Evolutionary conservation across 2,888 invertebrate species (phyloP).

Genomic region (Tethea ocularis): DNA sequence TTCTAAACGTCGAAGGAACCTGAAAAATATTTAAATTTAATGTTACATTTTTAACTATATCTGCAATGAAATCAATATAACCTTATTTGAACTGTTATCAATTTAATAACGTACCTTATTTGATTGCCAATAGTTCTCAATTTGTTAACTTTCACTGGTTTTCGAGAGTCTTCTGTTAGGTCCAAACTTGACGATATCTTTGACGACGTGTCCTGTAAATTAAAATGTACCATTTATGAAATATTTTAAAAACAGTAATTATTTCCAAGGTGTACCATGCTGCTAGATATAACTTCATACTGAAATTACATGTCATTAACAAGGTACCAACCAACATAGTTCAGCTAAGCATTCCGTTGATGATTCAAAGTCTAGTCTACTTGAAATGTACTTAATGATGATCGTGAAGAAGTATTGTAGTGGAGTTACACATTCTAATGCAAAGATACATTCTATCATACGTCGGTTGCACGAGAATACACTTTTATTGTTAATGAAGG

Average conservation of each 20-base stretch:
- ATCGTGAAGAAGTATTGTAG: slow-evolving; percentile 2
- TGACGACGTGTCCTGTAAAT: slow-evolving; percentile 79
- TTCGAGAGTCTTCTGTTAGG: slow-evolving; percentile 80
- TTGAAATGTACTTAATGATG: not conserved
- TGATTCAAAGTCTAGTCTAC: slow-evolving; percentile 7
- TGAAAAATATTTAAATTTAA: slow-evolving; percentile 44
- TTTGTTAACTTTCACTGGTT: slow-evolving; percentile 86
- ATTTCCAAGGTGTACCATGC: not conserved
- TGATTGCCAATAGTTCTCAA: slow-evolving; percentile 89
- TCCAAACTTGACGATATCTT: slow-evolving; percentile 85
- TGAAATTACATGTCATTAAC: not conserved
- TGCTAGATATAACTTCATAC: not conserved
- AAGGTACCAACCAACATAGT: not conserved
- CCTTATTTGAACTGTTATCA: not conserved
- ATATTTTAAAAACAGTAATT: not conserved
- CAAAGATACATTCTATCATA: not conserved
- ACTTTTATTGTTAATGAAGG: not conserved
- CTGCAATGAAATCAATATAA: not conserved
- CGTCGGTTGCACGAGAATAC: not conserved
- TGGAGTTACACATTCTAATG: not conserved
- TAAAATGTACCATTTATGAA: not conserved
- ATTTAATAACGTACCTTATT: slow-evolving; percentile 84
- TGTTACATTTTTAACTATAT: not conserved
- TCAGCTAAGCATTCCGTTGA: slow-evolving; percentile 5
- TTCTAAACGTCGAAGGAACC: slow-evolving; percentile 88